A percentile compares a stretch with the other conserved stretches of the same genome.
These are phyloP conservation scores for Premnoplex brunnescens DNA, from an alignment of 2,797 vertebrate genomes.

Conservation along the genomic window DNA sequence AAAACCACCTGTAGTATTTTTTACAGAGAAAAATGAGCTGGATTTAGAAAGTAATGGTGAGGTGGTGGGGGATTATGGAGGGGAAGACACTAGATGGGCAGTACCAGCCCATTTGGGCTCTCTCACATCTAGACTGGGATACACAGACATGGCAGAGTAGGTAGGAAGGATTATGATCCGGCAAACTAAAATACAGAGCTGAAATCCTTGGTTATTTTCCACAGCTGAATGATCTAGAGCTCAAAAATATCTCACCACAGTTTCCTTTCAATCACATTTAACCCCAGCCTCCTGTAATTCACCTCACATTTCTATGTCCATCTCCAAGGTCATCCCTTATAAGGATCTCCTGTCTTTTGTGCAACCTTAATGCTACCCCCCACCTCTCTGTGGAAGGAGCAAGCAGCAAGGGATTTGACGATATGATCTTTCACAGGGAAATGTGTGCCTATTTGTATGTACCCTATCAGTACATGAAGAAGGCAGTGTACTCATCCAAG, in stretches of 20 bases:
- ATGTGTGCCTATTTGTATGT: background rate
- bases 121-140: background rate
- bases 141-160: background rate
- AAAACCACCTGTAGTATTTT: background rate
- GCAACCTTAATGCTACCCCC: background rate
- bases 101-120: background rate
- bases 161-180: background rate
- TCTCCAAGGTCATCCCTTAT: background rate
- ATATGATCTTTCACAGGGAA: background rate
- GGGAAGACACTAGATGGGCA: background rate
- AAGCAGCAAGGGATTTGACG: rapidly evolving
- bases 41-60: background rate
- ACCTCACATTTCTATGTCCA: background rate
- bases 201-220: background rate
- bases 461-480: rapidly evolving
- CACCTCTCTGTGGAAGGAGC: background rate
- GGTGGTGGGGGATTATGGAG: background rate
- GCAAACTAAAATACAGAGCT: background rate
- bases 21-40: background rate
- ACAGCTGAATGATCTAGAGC: background rate
- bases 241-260: background rate
- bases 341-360: background rate
- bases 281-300: background rate
- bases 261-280: background rate
- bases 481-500: background rate